Evolutionary conservation across 2,113 vertebrate species (phyloP).

Genomic region (Oryzias celebensis): DNA sequence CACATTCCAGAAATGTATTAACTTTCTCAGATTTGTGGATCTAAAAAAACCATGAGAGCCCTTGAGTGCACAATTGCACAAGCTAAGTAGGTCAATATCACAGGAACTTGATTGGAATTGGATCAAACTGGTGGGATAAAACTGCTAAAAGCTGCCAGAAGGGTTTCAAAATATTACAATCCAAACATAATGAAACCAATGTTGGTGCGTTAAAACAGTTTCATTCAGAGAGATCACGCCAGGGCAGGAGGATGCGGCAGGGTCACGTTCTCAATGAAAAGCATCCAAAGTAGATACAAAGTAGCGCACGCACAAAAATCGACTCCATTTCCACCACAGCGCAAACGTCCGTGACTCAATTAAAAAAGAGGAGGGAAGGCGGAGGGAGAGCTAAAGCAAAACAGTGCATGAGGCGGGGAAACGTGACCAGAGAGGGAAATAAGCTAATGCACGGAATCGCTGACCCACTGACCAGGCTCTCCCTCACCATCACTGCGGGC

Average conservation of each 20-base stretch:
- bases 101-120: slow-evolving; percentile 52
- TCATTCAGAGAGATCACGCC: not conserved
- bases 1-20: not conserved
- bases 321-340: no score
- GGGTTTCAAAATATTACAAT: no score
- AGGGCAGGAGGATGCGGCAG: slow-evolving; percentile 6
- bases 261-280: slow-evolving; percentile 53
- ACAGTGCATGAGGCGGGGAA: slow-evolving; percentile 63
- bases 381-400: not conserved
- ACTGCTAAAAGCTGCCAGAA: slow-evolving; percentile 3
- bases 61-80: slow-evolving; percentile 44
- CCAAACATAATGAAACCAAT: no score
- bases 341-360: slow-evolving; percentile 48
- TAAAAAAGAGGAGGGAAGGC: not conserved
- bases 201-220: no score
- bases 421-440: slow-evolving; percentile 66
- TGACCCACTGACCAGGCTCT: slow-evolving; percentile 83
- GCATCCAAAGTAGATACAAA: slow-evolving; percentile 35
- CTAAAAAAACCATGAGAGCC: not conserved
- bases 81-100: slow-evolving; percentile 70
- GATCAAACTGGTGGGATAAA: slow-evolving; percentile 35
- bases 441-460: slow-evolving; percentile 58
- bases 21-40: no score
- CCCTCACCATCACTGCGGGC: slow-evolving; percentile 60
- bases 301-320: not conserved